Evolutionary conservation across 2,797 vertebrate species (phyloP).

Genomic region (Sparidentex hasta): DNA sequence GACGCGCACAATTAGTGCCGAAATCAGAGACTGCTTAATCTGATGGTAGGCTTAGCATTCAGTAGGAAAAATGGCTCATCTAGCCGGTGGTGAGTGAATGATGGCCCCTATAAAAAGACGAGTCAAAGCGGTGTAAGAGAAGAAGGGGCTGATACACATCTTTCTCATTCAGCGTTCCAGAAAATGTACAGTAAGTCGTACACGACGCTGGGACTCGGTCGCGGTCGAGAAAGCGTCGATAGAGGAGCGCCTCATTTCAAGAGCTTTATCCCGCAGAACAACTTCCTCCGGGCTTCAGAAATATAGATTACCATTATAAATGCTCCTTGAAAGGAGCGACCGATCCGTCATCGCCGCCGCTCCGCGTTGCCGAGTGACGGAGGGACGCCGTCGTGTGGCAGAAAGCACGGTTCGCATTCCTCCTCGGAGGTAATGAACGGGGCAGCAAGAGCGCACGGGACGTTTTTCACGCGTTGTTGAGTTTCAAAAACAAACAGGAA

Average conservation of each 20-base stretch:
- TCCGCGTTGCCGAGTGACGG: slow-evolving; percentile 32
- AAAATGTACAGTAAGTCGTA: slow-evolving; percentile 49
- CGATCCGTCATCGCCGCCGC: slow-evolving; percentile 17
- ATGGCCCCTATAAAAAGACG: slow-evolving; percentile 69
- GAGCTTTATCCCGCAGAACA: slow-evolving; percentile 4
- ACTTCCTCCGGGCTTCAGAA: slow-evolving; percentile 10
- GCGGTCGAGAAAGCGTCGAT: slow-evolving; percentile 18
- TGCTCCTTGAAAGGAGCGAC: slow-evolving; percentile 7
- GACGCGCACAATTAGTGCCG: slow-evolving; percentile 90
- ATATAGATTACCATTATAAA: slow-evolving; percentile 17
- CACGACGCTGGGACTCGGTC: slow-evolving; percentile 27
- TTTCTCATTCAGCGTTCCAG: slow-evolving; percentile 77
- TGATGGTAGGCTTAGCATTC: slow-evolving; percentile 89
- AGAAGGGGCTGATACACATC: slow-evolving; percentile 78
- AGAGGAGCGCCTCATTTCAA: slow-evolving; percentile 28
- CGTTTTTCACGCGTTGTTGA: slow-evolving; percentile 26
- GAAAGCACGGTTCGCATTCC: slow-evolving; percentile 61
- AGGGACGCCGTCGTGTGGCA: slow-evolving; percentile 46
- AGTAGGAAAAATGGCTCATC: slow-evolving; percentile 82
- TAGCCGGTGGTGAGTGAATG: slow-evolving; percentile 79
- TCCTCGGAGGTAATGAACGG: slow-evolving; percentile 72
- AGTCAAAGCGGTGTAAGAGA: slow-evolving; percentile 77
- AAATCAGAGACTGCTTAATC: slow-evolving; percentile 93
- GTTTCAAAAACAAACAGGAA: slow-evolving; percentile 77
- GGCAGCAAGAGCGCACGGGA: slow-evolving; percentile 22